phyloP scores from a whole-genome alignment of 2,797 vertebrate genomes.

The Crocodylus rhombifer region DNA sequence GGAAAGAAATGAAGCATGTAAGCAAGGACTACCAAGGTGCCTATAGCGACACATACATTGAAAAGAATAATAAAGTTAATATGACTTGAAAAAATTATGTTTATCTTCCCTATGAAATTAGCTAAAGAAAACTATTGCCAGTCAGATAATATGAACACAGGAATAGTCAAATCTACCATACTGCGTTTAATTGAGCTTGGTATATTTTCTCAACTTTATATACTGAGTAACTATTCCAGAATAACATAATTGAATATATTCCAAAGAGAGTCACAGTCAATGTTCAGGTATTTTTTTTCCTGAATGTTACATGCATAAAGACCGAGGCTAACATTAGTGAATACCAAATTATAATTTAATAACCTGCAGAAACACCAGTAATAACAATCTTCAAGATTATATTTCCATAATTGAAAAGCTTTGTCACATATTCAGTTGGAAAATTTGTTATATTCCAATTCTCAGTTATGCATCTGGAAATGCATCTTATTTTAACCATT shows the following conservation, averaged over 20 bases:
- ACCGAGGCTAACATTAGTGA: background rate
- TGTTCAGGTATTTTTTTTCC: slow-evolving; percentile 30
- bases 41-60: background rate
- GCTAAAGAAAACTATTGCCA: slow-evolving; percentile 43
- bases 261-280: slow-evolving; percentile 24
- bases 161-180: slow-evolving; percentile 33
- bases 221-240: slow-evolving; percentile 5
- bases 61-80: slow-evolving; percentile 12
- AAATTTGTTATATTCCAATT: background rate
- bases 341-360: accelerated
- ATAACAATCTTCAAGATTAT: background rate
- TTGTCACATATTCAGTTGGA: background rate
- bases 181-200: slow-evolving; percentile 42
- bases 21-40: background rate
- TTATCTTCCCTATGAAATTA: slow-evolving; percentile 25
- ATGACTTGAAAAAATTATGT: background rate
- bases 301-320: background rate
- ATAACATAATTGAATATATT: slow-evolving; percentile 27
- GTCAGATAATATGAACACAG: slow-evolving; percentile 41
- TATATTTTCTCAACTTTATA: slow-evolving; percentile 49
- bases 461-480: background rate
- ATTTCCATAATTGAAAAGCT: background rate
- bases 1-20: slow-evolving; percentile 12
- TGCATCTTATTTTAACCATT: background rate
- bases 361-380: slow-evolving; percentile 6